Evolutionary conservation across 1,140 invertebrate species (phyloP).

Genomic region (Drosophila mayri): DNA sequence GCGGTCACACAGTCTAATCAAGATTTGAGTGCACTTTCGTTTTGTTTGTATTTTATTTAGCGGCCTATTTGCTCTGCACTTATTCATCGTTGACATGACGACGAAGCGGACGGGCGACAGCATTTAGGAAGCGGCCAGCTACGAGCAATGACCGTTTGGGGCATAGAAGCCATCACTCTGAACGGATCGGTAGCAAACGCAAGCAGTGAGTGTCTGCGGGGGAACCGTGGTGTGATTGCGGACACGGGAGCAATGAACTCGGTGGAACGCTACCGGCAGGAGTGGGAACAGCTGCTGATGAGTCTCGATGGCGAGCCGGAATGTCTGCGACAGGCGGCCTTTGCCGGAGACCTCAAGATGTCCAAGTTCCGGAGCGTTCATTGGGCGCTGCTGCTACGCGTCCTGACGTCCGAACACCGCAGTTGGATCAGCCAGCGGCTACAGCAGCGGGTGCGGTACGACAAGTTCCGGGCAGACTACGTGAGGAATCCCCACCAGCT

Average conservation of each 20-base stretch:
- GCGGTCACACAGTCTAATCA: constrained; percentile 6
- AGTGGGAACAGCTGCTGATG: constrained; percentile 79
- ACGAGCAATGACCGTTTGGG: constrained; percentile 74
- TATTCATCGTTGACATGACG: constrained; percentile 10
- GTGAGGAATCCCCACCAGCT: constrained; percentile 79
- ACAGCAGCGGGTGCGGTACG: constrained; percentile 76
- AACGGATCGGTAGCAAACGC: constrained; percentile 57
- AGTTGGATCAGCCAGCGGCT: constrained; percentile 76
- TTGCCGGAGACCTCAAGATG: constrained; percentile 85
- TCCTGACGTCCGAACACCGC: constrained; percentile 76
- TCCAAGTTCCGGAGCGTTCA: constrained; percentile 85
- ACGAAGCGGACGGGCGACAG: constrained; percentile 24
- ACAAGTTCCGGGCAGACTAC: constrained; percentile 78
- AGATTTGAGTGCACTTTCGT: constrained; percentile 5
- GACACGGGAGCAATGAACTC: constrained; percentile 66
- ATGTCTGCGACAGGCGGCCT: constrained; percentile 70
- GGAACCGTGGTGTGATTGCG: constrained; percentile 7
- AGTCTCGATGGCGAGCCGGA: constrained; percentile 71
- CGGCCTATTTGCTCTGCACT: background rate
- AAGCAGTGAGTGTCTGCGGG: constrained; percentile 51
- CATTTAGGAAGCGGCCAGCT: constrained; percentile 39
- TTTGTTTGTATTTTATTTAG: constrained; percentile 20
- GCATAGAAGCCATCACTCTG: constrained; percentile 79
- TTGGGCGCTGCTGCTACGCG: constrained; percentile 85
- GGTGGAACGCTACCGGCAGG: constrained; percentile 78